Percentiles rank a stretch among this genome's conserved stretches.
Conservation (phyloP, 2,797 vertebrate genomes). For the Falco columbarius region DNA sequence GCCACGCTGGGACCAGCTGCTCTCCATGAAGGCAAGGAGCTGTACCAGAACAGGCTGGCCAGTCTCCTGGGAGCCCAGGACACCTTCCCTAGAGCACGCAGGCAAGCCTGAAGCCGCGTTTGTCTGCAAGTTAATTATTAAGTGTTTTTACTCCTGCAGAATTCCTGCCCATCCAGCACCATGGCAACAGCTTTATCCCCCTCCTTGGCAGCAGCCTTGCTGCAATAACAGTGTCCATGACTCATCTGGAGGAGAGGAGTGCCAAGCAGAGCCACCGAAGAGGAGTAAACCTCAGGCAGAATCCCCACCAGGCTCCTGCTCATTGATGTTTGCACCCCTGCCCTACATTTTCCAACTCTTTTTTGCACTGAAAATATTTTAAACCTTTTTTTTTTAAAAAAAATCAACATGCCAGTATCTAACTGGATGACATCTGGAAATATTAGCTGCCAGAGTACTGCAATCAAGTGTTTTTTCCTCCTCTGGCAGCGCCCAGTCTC, state of each 20-base stretch:
- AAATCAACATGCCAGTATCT: background rate
- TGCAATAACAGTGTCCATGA: slow-evolving; percentile 71
- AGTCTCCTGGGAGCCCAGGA: slow-evolving; percentile 9
- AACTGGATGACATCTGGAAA: background rate
- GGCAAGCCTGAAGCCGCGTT: background rate
- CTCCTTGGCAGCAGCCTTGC: slow-evolving; percentile 67
- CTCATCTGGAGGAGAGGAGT: slow-evolving; percentile 54
- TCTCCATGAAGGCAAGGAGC: background rate
- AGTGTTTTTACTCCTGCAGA: slow-evolving; percentile 66
- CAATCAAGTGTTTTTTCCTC: background rate
- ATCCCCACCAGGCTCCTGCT: background rate
- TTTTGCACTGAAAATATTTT: background rate
- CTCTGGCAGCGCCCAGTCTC: background rate
- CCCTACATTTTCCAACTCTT: background rate
- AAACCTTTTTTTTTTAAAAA: background rate
- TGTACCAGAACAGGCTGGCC: background rate
- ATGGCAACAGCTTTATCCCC: slow-evolving; percentile 74
- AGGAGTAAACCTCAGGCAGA: background rate
- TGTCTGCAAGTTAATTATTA: slow-evolving; percentile 73
- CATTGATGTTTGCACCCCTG: background rate
- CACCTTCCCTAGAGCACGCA: slow-evolving; percentile 21
- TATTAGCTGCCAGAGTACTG: background rate
- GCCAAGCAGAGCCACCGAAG: slow-evolving; percentile 10
- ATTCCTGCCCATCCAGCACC: slow-evolving; percentile 68
- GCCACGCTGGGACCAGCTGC: background rate